Evolutionary conservation across 2,888 invertebrate genomes (phyloP).

Genomic region (Cecidostiba fungosa): DNA sequence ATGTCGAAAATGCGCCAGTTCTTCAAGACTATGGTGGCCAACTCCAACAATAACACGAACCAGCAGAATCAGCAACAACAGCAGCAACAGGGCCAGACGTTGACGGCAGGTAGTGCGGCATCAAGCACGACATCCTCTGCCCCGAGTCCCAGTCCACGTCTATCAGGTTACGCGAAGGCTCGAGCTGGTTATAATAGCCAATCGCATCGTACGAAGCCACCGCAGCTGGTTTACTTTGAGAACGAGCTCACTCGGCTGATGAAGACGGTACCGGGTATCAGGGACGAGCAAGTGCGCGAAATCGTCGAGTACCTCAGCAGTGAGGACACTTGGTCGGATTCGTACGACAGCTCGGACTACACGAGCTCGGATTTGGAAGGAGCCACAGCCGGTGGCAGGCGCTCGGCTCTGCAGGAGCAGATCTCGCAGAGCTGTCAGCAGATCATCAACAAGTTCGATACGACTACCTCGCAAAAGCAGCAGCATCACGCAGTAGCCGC

Average conservation of each 20-base stretch:
- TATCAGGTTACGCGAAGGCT: constrained; percentile 71
- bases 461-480: constrained; percentile 70
- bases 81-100: constrained; percentile 75
- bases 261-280: constrained; percentile 95
- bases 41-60: constrained; percentile 77
- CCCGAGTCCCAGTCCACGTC: constrained; percentile 82
- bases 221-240: constrained; percentile 93
- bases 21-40: constrained; percentile 94
- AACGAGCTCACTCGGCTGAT: constrained; percentile 93
- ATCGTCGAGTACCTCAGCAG: constrained; percentile 96
- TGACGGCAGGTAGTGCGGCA: constrained; percentile 70
- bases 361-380: constrained; percentile 93
- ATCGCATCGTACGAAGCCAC: constrained; percentile 87
- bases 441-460: constrained; percentile 92
- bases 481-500: constrained; percentile 76
- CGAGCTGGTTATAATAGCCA: constrained; percentile 63
- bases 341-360: constrained; percentile 95
- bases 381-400: constrained; percentile 82
- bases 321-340: constrained; percentile 96
- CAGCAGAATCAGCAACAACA: constrained; percentile 80
- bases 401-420: constrained; percentile 89
- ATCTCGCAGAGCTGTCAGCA: constrained; percentile 94
- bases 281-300: constrained; percentile 94
- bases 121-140: constrained; percentile 79
- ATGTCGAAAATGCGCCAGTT: constrained; percentile 97